These are phyloP conservation scores for Nilaparvata lugens DNA, from an alignment of 1,140 invertebrate genomes.

Conservation along the genomic window DNA sequence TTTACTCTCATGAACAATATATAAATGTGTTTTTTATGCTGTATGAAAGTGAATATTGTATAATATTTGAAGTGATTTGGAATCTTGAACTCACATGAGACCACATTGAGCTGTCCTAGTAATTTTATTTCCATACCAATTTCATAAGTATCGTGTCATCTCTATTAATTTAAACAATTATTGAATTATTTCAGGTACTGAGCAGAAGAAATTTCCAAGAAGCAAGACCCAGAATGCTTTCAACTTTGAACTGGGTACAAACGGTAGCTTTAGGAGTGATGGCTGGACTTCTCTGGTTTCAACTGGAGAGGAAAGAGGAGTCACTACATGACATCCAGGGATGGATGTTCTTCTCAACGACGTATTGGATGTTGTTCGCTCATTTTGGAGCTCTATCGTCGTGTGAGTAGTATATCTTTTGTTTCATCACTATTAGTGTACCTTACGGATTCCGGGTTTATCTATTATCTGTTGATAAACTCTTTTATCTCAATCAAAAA, in stretches of 20 bases:
- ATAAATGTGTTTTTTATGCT: too few species aligned
- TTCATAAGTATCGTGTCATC: too few species aligned
- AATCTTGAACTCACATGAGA: too few species aligned
- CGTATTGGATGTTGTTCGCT: conserved; percentile 80
- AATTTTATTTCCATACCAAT: too few species aligned
- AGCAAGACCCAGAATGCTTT: conserved; percentile 65
- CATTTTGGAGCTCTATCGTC: conserved; percentile 71
- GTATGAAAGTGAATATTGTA: too few species aligned
- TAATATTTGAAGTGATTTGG: too few species aligned
- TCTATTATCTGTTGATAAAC: too few species aligned
- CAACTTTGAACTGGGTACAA: conserved; percentile 73
- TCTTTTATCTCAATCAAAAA: too few species aligned
- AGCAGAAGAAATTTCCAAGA: conserved; percentile 72
- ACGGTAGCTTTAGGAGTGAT: conserved; percentile 63
- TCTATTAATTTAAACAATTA: too few species aligned
- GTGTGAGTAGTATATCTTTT: conserved; percentile 41
- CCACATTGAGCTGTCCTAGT: too few species aligned
- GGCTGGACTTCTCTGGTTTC: conserved; percentile 71
- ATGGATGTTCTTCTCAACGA: conserved; percentile 80
- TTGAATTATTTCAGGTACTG: conserved; percentile 49
- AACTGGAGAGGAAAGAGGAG: conserved; percentile 62
- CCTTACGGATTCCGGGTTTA: too few species aligned
- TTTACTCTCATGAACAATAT: too few species aligned
- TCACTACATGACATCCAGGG: conserved; percentile 71
- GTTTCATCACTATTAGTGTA: not conserved